phyloP scores from a whole-genome alignment of 2,888 invertebrate genomes.

The Priocnemis perturbator region DNA sequence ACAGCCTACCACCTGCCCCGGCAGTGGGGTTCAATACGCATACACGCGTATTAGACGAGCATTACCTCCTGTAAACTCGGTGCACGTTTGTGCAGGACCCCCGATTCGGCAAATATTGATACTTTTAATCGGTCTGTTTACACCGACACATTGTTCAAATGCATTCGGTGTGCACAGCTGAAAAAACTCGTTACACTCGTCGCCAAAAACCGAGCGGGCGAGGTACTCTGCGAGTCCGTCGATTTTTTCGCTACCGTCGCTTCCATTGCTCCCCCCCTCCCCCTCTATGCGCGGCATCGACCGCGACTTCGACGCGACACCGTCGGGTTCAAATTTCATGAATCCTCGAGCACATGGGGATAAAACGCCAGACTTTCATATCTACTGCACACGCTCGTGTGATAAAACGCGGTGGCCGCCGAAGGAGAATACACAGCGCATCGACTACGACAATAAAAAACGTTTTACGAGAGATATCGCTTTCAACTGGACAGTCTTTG shows the following conservation, averaged over 20 bases:
- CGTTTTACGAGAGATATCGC: too few species aligned
- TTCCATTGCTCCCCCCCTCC: background rate
- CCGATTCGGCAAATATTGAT: conserved; percentile 68
- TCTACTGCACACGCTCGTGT: too few species aligned
- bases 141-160: conserved; percentile 39
- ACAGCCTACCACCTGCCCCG: background rate
- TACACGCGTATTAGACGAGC: conserved; percentile 30
- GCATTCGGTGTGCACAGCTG: conserved; percentile 44
- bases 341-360: too few species aligned
- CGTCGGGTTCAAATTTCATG: too few species aligned
- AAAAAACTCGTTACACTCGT: conserved; percentile 33
- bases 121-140: conserved; percentile 69
- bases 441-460: too few species aligned
- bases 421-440: too few species aligned
- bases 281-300: too few species aligned
- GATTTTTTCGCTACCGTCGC: background rate
- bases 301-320: too few species aligned
- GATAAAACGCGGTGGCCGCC: too few species aligned
- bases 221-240: background rate
- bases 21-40: background rate
- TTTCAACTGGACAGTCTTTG: too few species aligned
- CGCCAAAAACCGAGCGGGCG: background rate
- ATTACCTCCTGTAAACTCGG: conserved; percentile 39
- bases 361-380: too few species aligned
- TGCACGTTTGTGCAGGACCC: conserved; percentile 46